Evolutionary conservation across 2,888 invertebrate species (phyloP), one percentile per base, ranked within the genome.

Genomic region (Eupithecia pulchellata): DNA sequence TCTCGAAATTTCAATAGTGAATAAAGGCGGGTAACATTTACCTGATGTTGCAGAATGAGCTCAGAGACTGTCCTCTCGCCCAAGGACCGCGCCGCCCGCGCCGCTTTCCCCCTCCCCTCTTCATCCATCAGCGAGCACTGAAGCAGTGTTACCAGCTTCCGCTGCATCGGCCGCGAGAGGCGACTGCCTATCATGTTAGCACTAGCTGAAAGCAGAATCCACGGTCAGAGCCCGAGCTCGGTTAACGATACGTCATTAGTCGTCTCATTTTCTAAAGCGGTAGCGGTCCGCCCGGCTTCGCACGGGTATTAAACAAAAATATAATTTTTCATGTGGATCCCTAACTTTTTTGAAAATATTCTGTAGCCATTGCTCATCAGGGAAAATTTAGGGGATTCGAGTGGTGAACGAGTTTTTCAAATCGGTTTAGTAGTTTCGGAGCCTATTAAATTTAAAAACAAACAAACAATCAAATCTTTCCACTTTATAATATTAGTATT

Each of bases 11-110:
- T n/a, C n/a, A n/a, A n/a, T n/a, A n/a, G n/a, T n/a, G n/a, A n/a
- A n/a, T n/a, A n/a, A n/a, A n/a, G n/a, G n/a, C 5, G 8, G 4
- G 8, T 30, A 30, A 20, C 9, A 71, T 42, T 29, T 29, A 93
- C 94, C 90, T 94, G 99, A 88, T 99, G 98, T 84, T 98, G 98
- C 60, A 99, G 91, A 82, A 99, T 98, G 34, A 99, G 95, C 89
- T 99, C 99, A 0, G 98, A 98, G 69, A 99, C 98, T 0, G 98
- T 98, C 63, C 99, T 95, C 90, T 99, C 99, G 11, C 98, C 99
- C 60, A 99, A 95, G n/a, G 98, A 98, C 69, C 99, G 95, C 1
- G 98, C 98, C 32, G 98, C 98, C 75, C 97, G 93, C 84, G 97
- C 95, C 4, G 97, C 97, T 74, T 97, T 93, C 13, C 96, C 96